phyloP scores from a whole-genome alignment of 2,888 invertebrate species.

The Neoascia interrupta region DNA sequence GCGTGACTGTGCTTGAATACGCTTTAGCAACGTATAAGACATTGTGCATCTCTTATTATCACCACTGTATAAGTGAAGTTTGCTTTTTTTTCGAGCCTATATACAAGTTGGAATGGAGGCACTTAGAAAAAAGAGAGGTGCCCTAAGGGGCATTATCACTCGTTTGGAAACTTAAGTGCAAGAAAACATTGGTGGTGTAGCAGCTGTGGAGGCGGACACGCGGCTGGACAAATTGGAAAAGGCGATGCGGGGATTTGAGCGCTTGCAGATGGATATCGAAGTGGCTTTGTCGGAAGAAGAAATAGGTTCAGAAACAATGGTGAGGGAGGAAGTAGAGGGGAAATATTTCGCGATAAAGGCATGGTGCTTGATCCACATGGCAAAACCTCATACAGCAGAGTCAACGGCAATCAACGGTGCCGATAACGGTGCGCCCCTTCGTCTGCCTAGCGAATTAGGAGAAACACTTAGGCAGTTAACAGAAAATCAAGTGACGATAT shows the following conservation, averaged over 20 bases:
- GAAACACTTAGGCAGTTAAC: neutral
- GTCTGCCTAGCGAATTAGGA: neutral
- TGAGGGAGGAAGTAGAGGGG: too few relatives aligned
- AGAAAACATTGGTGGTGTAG: too few relatives aligned
- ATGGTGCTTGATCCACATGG: neutral
- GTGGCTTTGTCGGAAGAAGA: neutral
- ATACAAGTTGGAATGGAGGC: too few relatives aligned
- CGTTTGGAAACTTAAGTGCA: neutral
- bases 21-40: too few relatives aligned
- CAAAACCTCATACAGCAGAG: neutral
- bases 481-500: neutral
- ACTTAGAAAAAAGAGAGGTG: neutral
- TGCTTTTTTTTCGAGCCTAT: too few relatives aligned
- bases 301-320: neutral
- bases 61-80: too few relatives aligned
- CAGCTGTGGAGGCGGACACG: too few relatives aligned
- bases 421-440: too few relatives aligned
- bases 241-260: neutral
- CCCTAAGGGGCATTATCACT: neutral
- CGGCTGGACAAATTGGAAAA: too few relatives aligned
- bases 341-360: neutral
- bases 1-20: too few relatives aligned
- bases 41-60: too few relatives aligned
- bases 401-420: too few relatives aligned
- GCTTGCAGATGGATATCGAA: neutral